phyloP scores from a whole-genome alignment of 2,113 vertebrate genomes.

The Erpornis zantholeuca region DNA sequence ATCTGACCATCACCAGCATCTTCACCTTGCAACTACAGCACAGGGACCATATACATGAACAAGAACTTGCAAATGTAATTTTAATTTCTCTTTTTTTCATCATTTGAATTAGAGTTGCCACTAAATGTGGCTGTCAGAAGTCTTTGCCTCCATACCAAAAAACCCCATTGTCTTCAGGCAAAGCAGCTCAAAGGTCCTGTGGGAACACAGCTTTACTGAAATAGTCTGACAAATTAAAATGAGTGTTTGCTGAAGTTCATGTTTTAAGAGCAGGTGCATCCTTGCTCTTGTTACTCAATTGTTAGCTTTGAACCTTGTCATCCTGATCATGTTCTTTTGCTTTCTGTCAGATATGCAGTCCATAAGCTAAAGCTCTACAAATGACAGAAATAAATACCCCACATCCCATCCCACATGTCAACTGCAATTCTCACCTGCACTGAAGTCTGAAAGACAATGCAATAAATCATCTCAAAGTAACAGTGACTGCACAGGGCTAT shows the following conservation, averaged over 20 bases:
- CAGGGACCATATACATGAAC: background rate
- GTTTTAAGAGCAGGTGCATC: slow-evolving; percentile 32
- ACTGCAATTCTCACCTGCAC: background rate
- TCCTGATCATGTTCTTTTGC: background rate
- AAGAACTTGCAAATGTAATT: background rate
- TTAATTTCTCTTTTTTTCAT: background rate
- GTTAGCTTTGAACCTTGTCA: background rate
- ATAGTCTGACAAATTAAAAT: background rate
- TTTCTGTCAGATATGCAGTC: background rate
- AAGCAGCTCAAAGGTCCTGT: background rate
- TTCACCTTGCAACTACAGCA: background rate
- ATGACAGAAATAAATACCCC: slow-evolving; percentile 10
- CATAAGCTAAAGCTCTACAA: background rate
- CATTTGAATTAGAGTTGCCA: background rate
- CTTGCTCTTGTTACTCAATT: background rate
- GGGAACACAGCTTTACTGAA: background rate
- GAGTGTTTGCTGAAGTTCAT: background rate
- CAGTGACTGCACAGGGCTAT: background rate
- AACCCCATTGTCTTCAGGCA: background rate
- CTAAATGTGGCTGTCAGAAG: background rate
- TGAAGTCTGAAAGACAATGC: background rate
- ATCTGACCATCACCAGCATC: background rate
- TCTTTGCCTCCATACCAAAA: background rate
- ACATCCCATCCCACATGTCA: background rate
- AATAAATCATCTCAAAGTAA: background rate